These are phyloP conservation scores for Protaetia brevitarsis DNA, from an alignment of 1,140 invertebrate species.

Conservation along the genomic window DNA sequence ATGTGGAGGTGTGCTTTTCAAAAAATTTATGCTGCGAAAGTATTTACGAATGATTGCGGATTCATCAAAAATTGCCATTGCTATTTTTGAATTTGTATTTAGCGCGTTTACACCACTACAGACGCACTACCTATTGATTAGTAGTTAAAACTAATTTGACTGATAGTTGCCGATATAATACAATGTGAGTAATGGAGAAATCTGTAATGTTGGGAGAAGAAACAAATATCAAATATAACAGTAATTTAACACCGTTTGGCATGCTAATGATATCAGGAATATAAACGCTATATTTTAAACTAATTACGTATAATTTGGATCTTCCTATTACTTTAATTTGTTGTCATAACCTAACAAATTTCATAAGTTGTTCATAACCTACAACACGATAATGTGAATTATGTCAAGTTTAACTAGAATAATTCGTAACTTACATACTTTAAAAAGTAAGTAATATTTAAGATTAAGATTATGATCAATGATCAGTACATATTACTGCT, in stretches of 20 bases:
- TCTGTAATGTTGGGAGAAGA: too few species aligned
- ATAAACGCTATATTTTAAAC: too few species aligned
- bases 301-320: too few species aligned
- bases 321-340: too few species aligned
- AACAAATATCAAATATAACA: too few species aligned
- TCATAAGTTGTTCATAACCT: too few species aligned
- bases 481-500: not conserved
- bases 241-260: too few species aligned
- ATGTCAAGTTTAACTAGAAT: constrained; percentile 9
- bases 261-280: too few species aligned
- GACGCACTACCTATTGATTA: not conserved
- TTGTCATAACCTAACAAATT: too few species aligned
- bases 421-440: not conserved
- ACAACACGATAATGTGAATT: too few species aligned
- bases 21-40: not conserved
- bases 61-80: not conserved
- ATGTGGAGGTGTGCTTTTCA: not conserved
- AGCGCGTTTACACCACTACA: not conserved
- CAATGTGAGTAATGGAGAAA: not conserved
- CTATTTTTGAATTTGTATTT: not conserved
- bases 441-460: not conserved
- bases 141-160: not conserved
- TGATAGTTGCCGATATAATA: too few species aligned
- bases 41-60: not conserved
- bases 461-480: not conserved